Evolutionary conservation across 2,888 invertebrate species (phyloP).

Genomic region (Eumacrocentrus americanus): DNA sequence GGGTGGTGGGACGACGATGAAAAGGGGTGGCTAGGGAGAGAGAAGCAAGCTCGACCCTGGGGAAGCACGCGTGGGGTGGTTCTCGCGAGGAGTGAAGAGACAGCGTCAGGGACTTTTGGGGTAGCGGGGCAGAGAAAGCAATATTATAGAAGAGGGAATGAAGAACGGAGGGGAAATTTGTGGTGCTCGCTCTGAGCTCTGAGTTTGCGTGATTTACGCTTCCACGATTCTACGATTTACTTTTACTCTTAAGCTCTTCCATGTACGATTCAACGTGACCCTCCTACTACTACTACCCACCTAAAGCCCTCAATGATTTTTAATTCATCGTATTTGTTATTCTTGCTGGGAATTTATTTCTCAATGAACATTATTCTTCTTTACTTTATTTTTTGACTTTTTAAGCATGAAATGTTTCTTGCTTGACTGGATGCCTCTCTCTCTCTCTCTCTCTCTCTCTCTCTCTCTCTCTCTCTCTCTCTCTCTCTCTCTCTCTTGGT

Average conservation of each 20-base stretch:
- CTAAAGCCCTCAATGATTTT: constrained; percentile 16
- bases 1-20: background rate
- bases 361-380: constrained; percentile 1
- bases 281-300: no score
- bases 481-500: background rate
- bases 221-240: constrained; percentile 32
- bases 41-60: constrained; percentile 10
- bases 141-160: constrained; percentile 8
- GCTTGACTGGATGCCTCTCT: no score
- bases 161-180: constrained; percentile 15
- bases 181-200: constrained; percentile 13
- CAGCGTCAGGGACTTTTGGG: constrained; percentile 22
- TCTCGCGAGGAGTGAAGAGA: constrained; percentile 7
- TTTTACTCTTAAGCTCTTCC: constrained; percentile 31
- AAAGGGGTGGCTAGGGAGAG: background rate
- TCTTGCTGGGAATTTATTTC: constrained; percentile 27
- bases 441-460: background rate
- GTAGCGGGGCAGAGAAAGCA: background rate
- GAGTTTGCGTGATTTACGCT: constrained; percentile 33
- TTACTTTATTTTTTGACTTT: background rate
- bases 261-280: constrained; percentile 10
- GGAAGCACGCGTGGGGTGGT: constrained; percentile 18
- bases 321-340: constrained; percentile 24
- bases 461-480: background rate
- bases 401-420: no score